phyloP scores from a whole-genome alignment of 2,888 invertebrate genomes.

The Amiota communis region DNA sequence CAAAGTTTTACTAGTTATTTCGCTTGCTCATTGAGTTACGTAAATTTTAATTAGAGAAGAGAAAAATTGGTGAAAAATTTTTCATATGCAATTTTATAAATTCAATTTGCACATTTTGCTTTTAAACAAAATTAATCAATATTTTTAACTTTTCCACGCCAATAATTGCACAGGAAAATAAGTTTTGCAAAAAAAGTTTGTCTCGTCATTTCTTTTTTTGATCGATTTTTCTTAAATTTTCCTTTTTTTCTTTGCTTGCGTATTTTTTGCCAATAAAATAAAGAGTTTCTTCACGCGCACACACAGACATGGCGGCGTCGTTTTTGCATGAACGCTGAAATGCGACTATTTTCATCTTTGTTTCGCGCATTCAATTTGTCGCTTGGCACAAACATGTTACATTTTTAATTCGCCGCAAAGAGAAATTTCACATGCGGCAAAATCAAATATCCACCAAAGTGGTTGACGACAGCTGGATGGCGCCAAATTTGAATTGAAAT shows the following conservation, averaged over 20 bases:
- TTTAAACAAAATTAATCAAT: neutral
- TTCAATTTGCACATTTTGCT: neutral
- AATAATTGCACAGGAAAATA: neutral
- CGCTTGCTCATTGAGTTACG: neutral
- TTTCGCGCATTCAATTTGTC: conserved; percentile 48
- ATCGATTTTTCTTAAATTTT: conserved; percentile 53
- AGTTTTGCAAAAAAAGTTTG: conserved; percentile 48
- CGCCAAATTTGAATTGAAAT: conserved; percentile 13
- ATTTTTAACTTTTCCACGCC: conserved; percentile 30
- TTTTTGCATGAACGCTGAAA: conserved; percentile 50
- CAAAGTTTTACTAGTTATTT: neutral
- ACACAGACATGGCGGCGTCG: conserved; percentile 54
- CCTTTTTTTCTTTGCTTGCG: conserved; percentile 53
- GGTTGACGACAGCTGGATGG: neutral
- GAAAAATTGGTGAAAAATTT: neutral
- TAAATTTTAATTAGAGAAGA: neutral
- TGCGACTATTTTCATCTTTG: conserved; percentile 64
- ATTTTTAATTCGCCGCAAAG: conserved; percentile 2
- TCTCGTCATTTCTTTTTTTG: conserved; percentile 61
- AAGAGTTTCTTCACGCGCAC: conserved; percentile 14
- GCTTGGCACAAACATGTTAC: too few relatives aligned
- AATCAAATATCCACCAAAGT: neutral
- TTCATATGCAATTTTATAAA: neutral
- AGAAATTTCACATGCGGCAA: conserved; percentile 7
- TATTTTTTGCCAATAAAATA: conserved; percentile 14